Conservation (phyloP, 2,888 invertebrate genomes). For the Salticus scenicus region DNA sequence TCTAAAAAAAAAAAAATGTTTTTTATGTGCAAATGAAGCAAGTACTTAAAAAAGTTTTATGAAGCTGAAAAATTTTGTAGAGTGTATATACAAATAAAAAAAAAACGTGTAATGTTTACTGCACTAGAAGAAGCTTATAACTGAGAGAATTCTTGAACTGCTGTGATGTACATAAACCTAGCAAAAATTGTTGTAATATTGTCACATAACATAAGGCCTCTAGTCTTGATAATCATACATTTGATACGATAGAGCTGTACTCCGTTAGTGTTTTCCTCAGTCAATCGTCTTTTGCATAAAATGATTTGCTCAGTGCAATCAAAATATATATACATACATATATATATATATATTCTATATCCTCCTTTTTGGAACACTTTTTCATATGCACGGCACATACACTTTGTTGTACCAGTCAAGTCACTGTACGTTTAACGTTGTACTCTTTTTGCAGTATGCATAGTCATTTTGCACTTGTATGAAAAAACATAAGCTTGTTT, state of each 20-base stretch:
- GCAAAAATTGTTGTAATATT: conserved; percentile 35
- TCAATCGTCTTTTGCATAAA: conserved; percentile 55
- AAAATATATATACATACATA: too few relatives aligned
- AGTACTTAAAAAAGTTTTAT: neutral
- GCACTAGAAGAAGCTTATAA: neutral
- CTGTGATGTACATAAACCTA: conserved; percentile 47
- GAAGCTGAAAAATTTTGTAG: conserved; percentile 19
- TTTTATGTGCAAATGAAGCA: neutral
- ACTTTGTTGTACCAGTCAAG: conserved; percentile 51
- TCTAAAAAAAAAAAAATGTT: too few relatives aligned
- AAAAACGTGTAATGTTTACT: conserved; percentile 7
- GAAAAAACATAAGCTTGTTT: conserved; percentile 64
- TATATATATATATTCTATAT: conserved; percentile 63
- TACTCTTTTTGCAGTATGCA: conserved; percentile 59
- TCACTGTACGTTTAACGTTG: conserved; percentile 64
- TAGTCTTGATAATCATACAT: conserved; percentile 66
- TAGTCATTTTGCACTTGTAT: conserved; percentile 51
- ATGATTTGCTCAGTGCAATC: conserved; percentile 60
- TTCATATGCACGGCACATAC: conserved; percentile 69
- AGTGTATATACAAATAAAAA: conserved; percentile 29
- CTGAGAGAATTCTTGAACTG: conserved; percentile 17
- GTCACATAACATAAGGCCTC: conserved; percentile 44
- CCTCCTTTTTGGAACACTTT: conserved; percentile 69
- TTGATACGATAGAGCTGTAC: conserved; percentile 64
- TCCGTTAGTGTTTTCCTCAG: conserved; percentile 52